These are phyloP conservation scores for Centruroides sculpturatus DNA, from an alignment of 1,140 invertebrate genomes.

Conservation along the genomic window DNA sequence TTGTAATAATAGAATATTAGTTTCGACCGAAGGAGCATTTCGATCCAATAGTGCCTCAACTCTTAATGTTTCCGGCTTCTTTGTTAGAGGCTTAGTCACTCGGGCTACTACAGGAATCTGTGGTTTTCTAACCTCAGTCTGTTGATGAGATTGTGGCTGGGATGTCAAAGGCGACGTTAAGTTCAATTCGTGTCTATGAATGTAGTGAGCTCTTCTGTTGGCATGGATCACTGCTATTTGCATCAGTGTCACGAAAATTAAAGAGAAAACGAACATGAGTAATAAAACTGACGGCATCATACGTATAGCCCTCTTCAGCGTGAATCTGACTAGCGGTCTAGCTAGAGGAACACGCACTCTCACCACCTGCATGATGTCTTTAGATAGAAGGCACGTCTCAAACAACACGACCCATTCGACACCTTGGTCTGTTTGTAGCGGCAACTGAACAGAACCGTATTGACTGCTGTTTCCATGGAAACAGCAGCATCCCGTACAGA, in stretches of 20 bases:
- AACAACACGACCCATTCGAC: too few species aligned
- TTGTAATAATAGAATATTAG: constrained; percentile 20
- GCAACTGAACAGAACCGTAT: too few species aligned
- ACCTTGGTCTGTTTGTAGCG: too few species aligned
- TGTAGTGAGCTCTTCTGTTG: constrained; percentile 12
- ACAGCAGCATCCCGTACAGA: too few species aligned
- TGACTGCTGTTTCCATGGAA: too few species aligned
- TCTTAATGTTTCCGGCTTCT: constrained; percentile 12
- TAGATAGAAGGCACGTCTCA: too few species aligned
- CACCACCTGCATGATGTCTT: constrained; percentile 5
- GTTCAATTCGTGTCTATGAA: constrained; percentile 4
- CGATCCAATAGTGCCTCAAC: constrained; percentile 24
- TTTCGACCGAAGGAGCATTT: constrained; percentile 24
- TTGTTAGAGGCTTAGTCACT: neutral
- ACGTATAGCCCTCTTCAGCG: constrained; percentile 17
- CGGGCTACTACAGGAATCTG: neutral
- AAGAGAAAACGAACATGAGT: constrained; percentile 18
- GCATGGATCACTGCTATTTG: constrained; percentile 20
- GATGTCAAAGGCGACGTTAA: neutral
- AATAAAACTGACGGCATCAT: constrained; percentile 18
- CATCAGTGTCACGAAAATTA: constrained; percentile 20
- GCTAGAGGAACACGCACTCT: constrained; percentile 18
- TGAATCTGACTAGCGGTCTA: constrained; percentile 17
- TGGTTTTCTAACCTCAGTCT: neutral
- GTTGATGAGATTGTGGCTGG: neutral